These are phyloP conservation scores for Sesia bembeciformis DNA, from an alignment of 2,888 invertebrate genomes.

Conservation along the genomic window DNA sequence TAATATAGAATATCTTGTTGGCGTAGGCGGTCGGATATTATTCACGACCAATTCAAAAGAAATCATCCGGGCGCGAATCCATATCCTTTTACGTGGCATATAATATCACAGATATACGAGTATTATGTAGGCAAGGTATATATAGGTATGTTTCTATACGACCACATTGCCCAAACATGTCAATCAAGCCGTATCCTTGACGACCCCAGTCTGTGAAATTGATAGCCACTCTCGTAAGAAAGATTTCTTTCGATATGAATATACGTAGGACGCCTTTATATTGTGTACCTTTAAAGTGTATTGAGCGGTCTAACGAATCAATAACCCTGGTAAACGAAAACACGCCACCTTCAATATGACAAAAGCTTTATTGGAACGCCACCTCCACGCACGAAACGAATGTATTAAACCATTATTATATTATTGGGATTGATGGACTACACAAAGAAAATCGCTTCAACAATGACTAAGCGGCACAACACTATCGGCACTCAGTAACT, in stretches of 20 bases:
- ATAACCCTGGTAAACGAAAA: conserved; percentile 19
- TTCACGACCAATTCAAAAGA: conserved; percentile 37
- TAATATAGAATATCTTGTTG: conserved; percentile 22
- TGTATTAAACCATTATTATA: too few species aligned
- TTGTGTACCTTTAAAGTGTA: not conserved
- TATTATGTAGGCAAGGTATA: not conserved
- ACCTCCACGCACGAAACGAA: not conserved
- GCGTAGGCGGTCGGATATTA: conserved; percentile 27
- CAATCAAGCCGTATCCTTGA: conserved; percentile 51
- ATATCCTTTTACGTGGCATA: conserved; percentile 32
- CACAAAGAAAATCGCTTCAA: too few species aligned
- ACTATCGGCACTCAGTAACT: too few species aligned
- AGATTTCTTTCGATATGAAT: conserved; percentile 16
- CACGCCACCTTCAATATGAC: conserved; percentile 24
- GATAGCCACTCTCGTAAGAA: conserved; percentile 36
- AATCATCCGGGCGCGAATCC: conserved; percentile 33
- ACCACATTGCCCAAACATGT: conserved; percentile 42
- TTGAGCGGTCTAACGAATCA: conserved; percentile 20
- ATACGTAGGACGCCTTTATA: not conserved
- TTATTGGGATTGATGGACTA: too few species aligned
- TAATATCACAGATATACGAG: not conserved
- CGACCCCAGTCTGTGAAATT: conserved; percentile 41
- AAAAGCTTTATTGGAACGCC: conserved; percentile 19
- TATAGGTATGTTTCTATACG: conserved; percentile 20
- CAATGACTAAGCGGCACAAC: too few species aligned